Percentiles rank a stretch among this genome's conserved stretches.
phyloP scores from a whole-genome alignment of 1,140 invertebrate genomes.

The Heterodera carotae region DNA sequence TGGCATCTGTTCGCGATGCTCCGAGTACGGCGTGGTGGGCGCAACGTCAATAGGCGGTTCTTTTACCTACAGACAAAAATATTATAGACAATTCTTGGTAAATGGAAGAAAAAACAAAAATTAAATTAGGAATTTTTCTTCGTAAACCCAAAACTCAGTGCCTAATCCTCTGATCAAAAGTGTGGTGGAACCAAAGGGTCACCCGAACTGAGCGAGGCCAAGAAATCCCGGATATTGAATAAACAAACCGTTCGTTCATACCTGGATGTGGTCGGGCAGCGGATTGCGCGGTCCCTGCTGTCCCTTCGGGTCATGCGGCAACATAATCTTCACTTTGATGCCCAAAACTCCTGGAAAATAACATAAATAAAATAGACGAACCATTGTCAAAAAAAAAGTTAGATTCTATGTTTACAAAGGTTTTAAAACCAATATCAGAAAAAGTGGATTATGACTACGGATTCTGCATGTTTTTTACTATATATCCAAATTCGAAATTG shows the following conservation, averaged over 20 bases:
- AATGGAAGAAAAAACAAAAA: slow-evolving; percentile 86
- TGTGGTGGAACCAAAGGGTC: too few species aligned
- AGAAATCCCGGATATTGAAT: too few species aligned
- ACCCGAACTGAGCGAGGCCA: too few species aligned
- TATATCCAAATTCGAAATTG: too few species aligned
- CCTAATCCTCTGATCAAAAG: too few species aligned
- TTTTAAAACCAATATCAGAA: too few species aligned
- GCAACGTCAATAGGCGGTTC: slow-evolving; percentile 55
- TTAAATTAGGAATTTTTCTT: slow-evolving; percentile 72
- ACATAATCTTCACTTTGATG: slow-evolving; percentile 99
- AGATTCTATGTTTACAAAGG: too few species aligned
- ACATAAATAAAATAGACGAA: slow-evolving; percentile 22
- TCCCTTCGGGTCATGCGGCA: slow-evolving; percentile 92
- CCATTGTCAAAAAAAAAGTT: too few species aligned
- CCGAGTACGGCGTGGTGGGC: slow-evolving; percentile 59
- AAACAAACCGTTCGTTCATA: not conserved
- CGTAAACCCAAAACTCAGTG: too few species aligned
- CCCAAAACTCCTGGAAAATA: slow-evolving; percentile 73
- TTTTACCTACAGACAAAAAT: slow-evolving; percentile 45
- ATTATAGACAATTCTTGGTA: not conserved
- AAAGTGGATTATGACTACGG: too few species aligned
- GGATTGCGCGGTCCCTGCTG: slow-evolving; percentile 95
- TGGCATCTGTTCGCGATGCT: slow-evolving; percentile 45
- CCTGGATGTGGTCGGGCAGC: slow-evolving; percentile 87
- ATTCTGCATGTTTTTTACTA: too few species aligned